Conservation (phyloP, 2,797 vertebrate species). For the Pterois miles region DNA sequence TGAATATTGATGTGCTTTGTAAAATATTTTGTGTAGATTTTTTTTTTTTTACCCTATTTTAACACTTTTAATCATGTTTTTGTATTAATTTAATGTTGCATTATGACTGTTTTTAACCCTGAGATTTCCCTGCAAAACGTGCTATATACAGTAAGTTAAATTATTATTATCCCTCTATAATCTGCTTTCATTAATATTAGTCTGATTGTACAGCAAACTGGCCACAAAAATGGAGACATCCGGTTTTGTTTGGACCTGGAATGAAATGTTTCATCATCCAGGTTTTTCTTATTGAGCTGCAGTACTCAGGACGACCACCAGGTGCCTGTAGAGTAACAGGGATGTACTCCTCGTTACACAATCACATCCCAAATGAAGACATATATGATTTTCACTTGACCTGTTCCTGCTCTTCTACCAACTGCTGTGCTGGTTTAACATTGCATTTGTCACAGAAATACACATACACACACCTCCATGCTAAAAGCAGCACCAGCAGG, state of each 20-base stretch:
- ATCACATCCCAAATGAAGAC: background rate
- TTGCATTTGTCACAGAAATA: background rate
- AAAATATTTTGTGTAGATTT: too few species aligned
- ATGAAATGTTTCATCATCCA: background rate
- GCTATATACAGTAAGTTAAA: too few species aligned
- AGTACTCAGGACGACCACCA: slow-evolving; percentile 61
- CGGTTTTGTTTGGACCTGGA: background rate
- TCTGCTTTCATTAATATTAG: too few species aligned
- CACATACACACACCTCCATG: background rate
- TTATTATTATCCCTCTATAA: too few species aligned
- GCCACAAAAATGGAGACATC: background rate
- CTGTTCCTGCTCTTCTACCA: background rate
- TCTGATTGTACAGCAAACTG: background rate
- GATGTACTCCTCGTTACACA: background rate
- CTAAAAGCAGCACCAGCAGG: slow-evolving; percentile 16
- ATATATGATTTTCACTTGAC: background rate
- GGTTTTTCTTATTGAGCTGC: slow-evolving; percentile 18
- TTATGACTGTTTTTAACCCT: too few species aligned
- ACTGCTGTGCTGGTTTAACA: background rate
- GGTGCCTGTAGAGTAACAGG: slow-evolving; percentile 71
- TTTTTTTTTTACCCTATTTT: too few species aligned
- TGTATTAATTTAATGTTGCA: too few species aligned
- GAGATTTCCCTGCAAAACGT: too few species aligned
- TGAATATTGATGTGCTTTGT: too few species aligned
- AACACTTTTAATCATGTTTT: too few species aligned